These are phyloP conservation scores for Alethe diademata DNA, from an alignment of 2,113 vertebrate genomes.

Conservation along the genomic window DNA sequence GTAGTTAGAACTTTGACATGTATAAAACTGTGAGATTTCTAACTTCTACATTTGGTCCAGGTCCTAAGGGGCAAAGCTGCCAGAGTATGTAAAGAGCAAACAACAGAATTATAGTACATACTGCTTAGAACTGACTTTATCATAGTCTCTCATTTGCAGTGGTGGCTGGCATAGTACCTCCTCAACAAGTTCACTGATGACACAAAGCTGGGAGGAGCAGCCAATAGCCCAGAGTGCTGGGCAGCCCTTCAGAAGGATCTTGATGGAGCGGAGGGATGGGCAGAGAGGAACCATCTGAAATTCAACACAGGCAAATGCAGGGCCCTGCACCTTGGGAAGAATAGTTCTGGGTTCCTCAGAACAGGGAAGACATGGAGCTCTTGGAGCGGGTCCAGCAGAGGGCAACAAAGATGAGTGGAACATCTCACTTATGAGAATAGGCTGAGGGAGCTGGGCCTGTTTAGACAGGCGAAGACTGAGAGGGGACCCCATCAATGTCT, in stretches of 20 bases:
- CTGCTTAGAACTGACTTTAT: background rate
- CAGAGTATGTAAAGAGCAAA: background rate
- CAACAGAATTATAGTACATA: background rate
- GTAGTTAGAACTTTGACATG: background rate
- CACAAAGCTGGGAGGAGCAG: background rate
- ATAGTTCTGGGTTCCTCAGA: background rate
- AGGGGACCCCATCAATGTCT: background rate
- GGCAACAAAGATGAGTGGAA: background rate
- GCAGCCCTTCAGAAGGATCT: background rate
- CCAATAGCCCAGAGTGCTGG: background rate
- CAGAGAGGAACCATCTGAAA: background rate
- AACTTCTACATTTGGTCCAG: background rate
- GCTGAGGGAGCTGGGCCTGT: background rate
- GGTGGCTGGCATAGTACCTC: background rate
- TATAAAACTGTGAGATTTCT: background rate
- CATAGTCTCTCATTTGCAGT: background rate
- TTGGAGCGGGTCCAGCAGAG: background rate
- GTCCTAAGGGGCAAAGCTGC: background rate
- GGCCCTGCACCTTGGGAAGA: background rate
- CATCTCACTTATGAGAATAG: background rate
- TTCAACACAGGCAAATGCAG: background rate
- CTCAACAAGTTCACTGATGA: background rate
- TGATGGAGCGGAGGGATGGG: background rate
- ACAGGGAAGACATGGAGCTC: background rate
- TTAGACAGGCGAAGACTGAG: background rate